phyloP scores from a whole-genome alignment of 2,797 vertebrate genomes.

The Sebastes nivosus region DNA sequence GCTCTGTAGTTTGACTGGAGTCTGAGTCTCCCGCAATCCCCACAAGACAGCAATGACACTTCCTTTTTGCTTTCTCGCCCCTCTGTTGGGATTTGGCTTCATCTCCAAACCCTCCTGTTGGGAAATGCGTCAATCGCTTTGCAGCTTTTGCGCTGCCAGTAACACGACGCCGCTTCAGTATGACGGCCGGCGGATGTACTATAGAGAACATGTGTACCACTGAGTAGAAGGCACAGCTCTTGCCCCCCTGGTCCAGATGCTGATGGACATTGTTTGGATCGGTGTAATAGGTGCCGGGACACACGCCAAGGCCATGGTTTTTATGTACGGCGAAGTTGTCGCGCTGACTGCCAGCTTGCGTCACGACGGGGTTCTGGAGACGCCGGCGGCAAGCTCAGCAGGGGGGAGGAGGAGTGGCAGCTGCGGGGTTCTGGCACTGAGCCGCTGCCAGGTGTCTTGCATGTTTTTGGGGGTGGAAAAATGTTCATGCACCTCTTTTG shows the following conservation, averaged over 20 bases:
- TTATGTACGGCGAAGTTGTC: conserved; percentile 71
- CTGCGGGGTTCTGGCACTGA: conserved; percentile 64
- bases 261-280: conserved; percentile 60
- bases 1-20: conserved; percentile 44
- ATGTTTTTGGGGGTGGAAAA: conserved; percentile 49
- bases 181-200: conserved; percentile 2
- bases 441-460: conserved; percentile 70
- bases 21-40: conserved; percentile 53
- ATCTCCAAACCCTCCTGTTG: conserved; percentile 44
- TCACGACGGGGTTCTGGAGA: conserved; percentile 64
- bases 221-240: conserved; percentile 16
- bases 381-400: conserved; percentile 19
- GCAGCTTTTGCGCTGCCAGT: conserved; percentile 29
- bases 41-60: conserved; percentile 57
- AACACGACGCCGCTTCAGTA: conserved; percentile 6
- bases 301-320: conserved; percentile 67
- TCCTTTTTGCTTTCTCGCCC: conserved; percentile 49
- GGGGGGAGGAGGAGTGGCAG: conserved; percentile 56
- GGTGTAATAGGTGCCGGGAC: conserved; percentile 56
- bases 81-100: conserved; percentile 63
- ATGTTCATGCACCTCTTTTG: conserved; percentile 49
- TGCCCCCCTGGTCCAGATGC: conserved; percentile 46
- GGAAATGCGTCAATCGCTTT: conserved; percentile 26
- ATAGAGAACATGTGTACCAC: conserved; percentile 18
- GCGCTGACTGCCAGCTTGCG: conserved; percentile 64